Percentiles rank a stretch among this genome's conserved stretches.
phyloP scores from a whole-genome alignment of 2,888 invertebrate species.

The Ochropleura leucogaster region DNA sequence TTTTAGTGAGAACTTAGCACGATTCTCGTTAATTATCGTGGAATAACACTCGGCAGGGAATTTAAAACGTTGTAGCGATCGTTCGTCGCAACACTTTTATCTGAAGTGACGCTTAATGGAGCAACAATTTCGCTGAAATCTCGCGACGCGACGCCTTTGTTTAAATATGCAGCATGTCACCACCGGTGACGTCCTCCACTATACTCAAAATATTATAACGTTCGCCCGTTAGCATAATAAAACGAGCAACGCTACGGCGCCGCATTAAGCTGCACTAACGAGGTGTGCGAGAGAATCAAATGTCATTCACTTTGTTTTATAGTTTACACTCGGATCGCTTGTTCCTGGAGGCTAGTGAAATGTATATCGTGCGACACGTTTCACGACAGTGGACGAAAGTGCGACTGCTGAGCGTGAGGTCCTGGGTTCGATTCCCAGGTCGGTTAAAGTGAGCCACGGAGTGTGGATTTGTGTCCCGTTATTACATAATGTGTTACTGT shows the following conservation, averaged over 20 bases:
- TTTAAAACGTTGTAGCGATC: conserved; percentile 55
- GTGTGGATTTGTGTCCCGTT: no score
- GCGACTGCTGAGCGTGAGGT: no score
- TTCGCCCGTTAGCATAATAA: conserved; percentile 87
- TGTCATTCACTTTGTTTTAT: conserved; percentile 68
- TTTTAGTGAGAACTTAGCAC: conserved; percentile 48
- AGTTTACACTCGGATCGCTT: conserved; percentile 53
- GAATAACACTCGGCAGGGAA: conserved; percentile 57
- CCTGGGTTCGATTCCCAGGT: no score
- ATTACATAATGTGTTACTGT: no score
- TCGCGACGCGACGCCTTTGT: conserved; percentile 68
- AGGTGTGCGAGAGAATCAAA: conserved; percentile 79
- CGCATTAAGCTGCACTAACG: conserved; percentile 84
- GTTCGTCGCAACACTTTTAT: conserved; percentile 61
- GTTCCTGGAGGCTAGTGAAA: conserved; percentile 7
- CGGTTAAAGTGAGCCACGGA: no score
- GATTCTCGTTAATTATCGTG: conserved; percentile 60
- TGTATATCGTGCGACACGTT: neutral
- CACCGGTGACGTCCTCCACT: conserved; percentile 79
- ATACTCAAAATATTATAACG: conserved; percentile 87
- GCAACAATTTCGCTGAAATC: conserved; percentile 65
- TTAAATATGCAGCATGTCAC: conserved; percentile 87
- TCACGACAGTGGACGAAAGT: neutral
- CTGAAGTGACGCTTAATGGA: conserved; percentile 67
- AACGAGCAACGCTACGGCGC: conserved; percentile 83